Evolutionary conservation across 2,113 vertebrate species (phyloP), one percentile per base, ranked within the genome.

Genomic region (Lichenostomus cassidix): DNA sequence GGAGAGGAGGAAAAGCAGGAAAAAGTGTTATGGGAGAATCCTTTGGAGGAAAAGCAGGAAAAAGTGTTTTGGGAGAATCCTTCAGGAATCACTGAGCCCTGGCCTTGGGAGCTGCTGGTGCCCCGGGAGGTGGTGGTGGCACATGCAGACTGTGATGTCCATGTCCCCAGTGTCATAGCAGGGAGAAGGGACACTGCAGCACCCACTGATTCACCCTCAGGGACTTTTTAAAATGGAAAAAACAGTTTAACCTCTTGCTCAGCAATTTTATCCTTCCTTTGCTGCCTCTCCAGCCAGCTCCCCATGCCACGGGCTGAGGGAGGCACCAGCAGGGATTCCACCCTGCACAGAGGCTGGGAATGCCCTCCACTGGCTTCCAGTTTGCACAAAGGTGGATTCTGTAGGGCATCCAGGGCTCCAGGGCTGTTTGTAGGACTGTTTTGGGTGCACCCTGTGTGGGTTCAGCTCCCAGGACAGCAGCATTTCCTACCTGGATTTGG

Each of bases 401-500:
- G 0, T 0, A 20, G 44, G 37, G 46, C 41, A 4, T 3, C 29
- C 42, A 5, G 44, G 23, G 47, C 10, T 3, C 63, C 8, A 7
- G 39, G 60, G 39, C 0, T 7, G 12, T 16, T 17, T 22, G 50
- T 14, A n/a, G 52, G 44, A 5, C 18, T 1, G 6, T 18, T 70
- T 5, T 14, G 53, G 41, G 33, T 23, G 44, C 41, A 9, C 37
- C 25, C 29, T 0, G 8, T 20, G 44, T 3, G 9, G 0, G 0
- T 22, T 19, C 50, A 56, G 19, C 68, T 67, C 37, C 35, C 0
- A 2, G 81, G 8, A 12, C 8, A 17, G 68, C 17, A 0, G 19
- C 21, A 2, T 4, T 14, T 86, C 98, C 94, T 98, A 99, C 99
- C 99, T 99, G 91, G 99, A 99, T 94, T 99, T 99, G 13, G 98